A percentile compares a stretch with the other conserved stretches of the same genome.
phyloP scores from a whole-genome alignment of 1,140 invertebrate species.

The Ridgeia piscesae region DNA sequence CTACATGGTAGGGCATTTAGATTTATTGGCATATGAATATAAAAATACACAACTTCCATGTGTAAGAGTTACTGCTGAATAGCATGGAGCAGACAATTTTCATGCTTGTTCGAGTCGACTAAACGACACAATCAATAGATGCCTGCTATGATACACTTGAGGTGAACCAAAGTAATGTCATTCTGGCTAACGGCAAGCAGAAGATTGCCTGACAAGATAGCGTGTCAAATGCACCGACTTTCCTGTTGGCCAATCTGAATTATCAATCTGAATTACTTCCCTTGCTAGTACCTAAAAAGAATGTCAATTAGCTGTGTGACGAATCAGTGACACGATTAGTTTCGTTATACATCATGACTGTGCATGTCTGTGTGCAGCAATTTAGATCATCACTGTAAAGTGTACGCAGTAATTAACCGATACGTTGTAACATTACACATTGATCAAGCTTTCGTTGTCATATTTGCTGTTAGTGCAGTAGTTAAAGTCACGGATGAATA shows the following conservation, averaged over 20 bases:
- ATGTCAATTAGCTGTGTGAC: background rate
- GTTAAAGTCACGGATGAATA: background rate
- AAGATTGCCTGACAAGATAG: background rate
- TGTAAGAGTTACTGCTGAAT: background rate
- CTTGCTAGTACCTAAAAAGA: background rate
- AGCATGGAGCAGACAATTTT: background rate
- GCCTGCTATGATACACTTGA: background rate
- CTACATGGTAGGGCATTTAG: background rate
- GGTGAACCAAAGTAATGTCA: background rate
- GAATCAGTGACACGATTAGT: background rate
- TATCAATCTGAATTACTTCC: background rate
- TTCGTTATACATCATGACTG: background rate
- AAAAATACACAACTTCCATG: background rate
- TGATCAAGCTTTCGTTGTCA: background rate
- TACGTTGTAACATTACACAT: background rate
- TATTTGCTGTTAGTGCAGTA: background rate
- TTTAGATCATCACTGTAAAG: background rate
- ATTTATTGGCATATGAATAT: background rate
- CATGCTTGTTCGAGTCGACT: background rate
- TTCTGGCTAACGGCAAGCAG: background rate
- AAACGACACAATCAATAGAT: slow-evolving; percentile 1
- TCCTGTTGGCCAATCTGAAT: background rate
- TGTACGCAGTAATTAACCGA: background rate
- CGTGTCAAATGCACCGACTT: background rate
- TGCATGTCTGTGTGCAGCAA: background rate